Conservation (phyloP, 2,797 vertebrate species). For the Halcyon chelicuti region DNA sequence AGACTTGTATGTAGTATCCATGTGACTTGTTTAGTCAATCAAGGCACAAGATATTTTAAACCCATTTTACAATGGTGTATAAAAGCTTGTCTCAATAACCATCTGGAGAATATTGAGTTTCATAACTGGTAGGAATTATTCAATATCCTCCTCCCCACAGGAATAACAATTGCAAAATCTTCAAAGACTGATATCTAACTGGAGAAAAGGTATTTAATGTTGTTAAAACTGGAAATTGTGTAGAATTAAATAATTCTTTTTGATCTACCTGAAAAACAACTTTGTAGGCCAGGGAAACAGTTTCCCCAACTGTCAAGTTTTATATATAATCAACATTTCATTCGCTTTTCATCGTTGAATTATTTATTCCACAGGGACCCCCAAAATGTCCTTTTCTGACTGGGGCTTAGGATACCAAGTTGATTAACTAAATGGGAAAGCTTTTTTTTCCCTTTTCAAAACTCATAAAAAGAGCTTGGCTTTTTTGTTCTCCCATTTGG, state of each 20-base stretch:
- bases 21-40: conserved; percentile 73
- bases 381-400: conserved; percentile 10
- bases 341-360: conserved; percentile 37
- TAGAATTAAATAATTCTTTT: conserved; percentile 53
- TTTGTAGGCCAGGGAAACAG: conserved; percentile 47
- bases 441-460: conserved; percentile 44
- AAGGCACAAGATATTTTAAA: conserved; percentile 65
- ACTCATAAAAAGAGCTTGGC: neutral
- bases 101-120: conserved; percentile 76
- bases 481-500: conserved; percentile 6
- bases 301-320: conserved; percentile 51
- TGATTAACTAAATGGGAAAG: conserved; percentile 33
- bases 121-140: conserved; percentile 76
- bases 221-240: conserved; percentile 65
- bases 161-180: conserved; percentile 68
- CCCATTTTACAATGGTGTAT: conserved; percentile 65
- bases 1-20: conserved; percentile 48
- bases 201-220: conserved; percentile 54
- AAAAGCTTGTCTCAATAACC: conserved; percentile 63
- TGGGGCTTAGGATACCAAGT: neutral
- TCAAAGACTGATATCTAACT: conserved; percentile 66
- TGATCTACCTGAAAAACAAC: conserved; percentile 54
- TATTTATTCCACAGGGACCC: neutral
- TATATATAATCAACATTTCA: conserved; percentile 10
- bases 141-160: conserved; percentile 65